These are phyloP conservation scores for Listronotus bonariensis DNA, from an alignment of 1,140 invertebrate species.

Conservation along the genomic window DNA sequence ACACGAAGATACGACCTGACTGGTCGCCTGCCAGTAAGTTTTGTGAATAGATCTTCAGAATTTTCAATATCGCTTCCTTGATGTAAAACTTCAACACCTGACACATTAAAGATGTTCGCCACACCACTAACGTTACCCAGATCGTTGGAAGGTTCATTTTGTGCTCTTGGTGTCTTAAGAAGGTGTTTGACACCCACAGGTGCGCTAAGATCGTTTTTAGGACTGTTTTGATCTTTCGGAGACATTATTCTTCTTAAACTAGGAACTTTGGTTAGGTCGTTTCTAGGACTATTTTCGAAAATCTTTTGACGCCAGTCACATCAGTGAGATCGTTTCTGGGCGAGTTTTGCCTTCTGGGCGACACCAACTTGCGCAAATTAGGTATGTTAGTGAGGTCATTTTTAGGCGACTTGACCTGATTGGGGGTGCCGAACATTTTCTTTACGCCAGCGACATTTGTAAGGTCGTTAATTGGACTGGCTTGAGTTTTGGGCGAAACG, in stretches of 20 bases:
- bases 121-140: slow-evolving; percentile 56
- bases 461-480: slow-evolving; percentile 53
- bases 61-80: slow-evolving; percentile 38
- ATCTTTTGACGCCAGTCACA: too few species aligned
- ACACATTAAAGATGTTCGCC: slow-evolving; percentile 52
- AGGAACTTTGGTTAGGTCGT: slow-evolving; percentile 55
- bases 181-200: slow-evolving; percentile 20
- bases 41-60: slow-evolving; percentile 46
- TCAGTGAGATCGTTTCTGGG: slow-evolving; percentile 9
- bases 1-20: slow-evolving; percentile 41
- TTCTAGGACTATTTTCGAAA: slow-evolving; percentile 50
- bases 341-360: slow-evolving; percentile 44
- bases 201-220: slow-evolving; percentile 55
- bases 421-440: slow-evolving; percentile 44
- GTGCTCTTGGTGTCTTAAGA: slow-evolving; percentile 10
- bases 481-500: slow-evolving; percentile 13
- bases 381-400: slow-evolving; percentile 56
- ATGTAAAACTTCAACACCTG: slow-evolving; percentile 52
- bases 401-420: slow-evolving; percentile 48
- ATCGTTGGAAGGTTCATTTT: slow-evolving; percentile 51
- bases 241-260: slow-evolving; percentile 48
- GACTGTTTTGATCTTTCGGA: slow-evolving; percentile 45
- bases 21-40: slow-evolving; percentile 52
- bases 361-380: slow-evolving; percentile 52
- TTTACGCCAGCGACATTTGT: slow-evolving; percentile 52